These are phyloP conservation scores for Salticus scenicus DNA, from an alignment of 2,888 invertebrate genomes.

Conservation along the genomic window DNA sequence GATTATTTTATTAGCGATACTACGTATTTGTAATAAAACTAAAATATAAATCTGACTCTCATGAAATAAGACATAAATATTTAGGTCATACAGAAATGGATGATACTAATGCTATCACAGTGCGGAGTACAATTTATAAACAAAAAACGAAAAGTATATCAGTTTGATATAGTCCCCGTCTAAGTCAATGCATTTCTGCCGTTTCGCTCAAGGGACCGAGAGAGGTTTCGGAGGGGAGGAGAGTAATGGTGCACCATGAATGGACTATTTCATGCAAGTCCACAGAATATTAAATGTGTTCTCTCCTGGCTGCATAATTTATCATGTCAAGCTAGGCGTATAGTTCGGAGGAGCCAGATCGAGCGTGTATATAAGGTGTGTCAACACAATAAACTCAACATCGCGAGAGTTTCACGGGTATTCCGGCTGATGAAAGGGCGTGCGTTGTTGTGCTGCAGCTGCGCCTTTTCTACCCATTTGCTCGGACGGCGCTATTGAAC, in stretches of 20 bases:
- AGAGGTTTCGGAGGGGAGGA: background rate
- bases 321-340: conserved; percentile 20
- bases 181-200: background rate
- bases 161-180: too few species aligned
- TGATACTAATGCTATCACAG: too few species aligned
- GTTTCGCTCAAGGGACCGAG: background rate
- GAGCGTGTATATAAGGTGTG: too few species aligned
- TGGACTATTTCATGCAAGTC: background rate
- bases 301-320: background rate
- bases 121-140: too few species aligned
- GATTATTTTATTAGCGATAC: too few species aligned
- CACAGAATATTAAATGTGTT: background rate
- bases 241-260: background rate
- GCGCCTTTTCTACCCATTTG: background rate
- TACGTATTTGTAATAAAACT: too few species aligned
- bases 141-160: too few species aligned
- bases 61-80: too few species aligned
- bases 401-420: conserved; percentile 1
- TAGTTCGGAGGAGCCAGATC: background rate
- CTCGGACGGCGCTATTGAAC: too few species aligned
- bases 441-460: conserved; percentile 4
- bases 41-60: too few species aligned
- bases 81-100: too few species aligned
- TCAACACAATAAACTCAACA: too few species aligned
- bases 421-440: conserved; percentile 5